Evolutionary conservation across 2,113 vertebrate genomes (phyloP), one percentile per base, ranked within the genome.

Genomic region (Carassius gibelio): DNA sequence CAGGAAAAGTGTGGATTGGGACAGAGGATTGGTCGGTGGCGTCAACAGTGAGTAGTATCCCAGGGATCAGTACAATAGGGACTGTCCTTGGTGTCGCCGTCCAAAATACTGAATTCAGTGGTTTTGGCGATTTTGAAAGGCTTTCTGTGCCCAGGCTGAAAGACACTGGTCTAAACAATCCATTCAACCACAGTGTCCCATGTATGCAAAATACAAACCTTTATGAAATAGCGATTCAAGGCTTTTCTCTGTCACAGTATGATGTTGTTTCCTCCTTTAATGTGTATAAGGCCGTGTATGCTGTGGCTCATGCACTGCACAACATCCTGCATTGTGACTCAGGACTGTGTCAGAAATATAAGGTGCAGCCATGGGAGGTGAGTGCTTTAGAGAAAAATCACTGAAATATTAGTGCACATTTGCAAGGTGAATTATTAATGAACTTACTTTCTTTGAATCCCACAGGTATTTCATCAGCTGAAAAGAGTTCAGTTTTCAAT

Each of bases 21-120:
- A 92, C 95, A 0, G 95, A 97, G 91, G 96, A 96, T 86, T 96
- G 96, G 95, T 93, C 96, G 0, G 86, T 90, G 0, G 90, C 95
- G 5, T 92, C 89, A 0, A 61, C 82, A 2, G 88, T 96, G 81
- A 93, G 95, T 38, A 59, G 23, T 3, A 84, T 96, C 11, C 74
- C 90, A 0, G 89, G 92, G 19, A 92, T 96, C 80, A 87, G 82
- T 17, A 92, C 66, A 4, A 90, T 94, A 0, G 96, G 97, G 68
- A 95, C 94, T 4, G 93, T 97, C 64, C 61, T 97, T 0, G 96
- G 96, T 0, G 17, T 97, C 42, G 91, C 94, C 0, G 15, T 93
- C 23, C 91, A 94, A 88, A 84, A 75, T 0, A 86, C 91, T n/a
- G 4, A 76, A 36, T 89, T 97, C 13, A 71, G 91, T 0, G 94